Evolutionary conservation across 2,888 invertebrate species (phyloP).

Genomic region (Agrenia bidenticulata): DNA sequence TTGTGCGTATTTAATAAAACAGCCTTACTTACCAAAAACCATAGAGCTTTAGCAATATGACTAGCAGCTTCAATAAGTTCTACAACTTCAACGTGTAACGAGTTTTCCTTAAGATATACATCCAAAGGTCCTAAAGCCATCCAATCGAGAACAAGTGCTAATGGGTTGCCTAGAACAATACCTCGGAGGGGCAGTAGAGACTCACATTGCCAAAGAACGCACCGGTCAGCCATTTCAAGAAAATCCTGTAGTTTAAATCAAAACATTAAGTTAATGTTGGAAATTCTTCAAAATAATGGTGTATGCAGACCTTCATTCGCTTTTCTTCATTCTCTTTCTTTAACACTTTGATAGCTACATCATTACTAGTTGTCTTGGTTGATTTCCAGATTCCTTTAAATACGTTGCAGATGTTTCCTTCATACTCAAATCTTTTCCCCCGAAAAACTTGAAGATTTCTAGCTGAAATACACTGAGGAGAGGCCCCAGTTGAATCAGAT

Average conservation of each 20-base stretch:
- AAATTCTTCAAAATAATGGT: background rate
- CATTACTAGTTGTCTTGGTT: slow-evolving; percentile 71
- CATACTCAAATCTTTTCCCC: slow-evolving; percentile 59
- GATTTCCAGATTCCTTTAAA: slow-evolving; percentile 77
- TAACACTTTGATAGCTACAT: slow-evolving; percentile 77
- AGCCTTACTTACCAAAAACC: slow-evolving; percentile 69
- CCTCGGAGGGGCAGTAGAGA: slow-evolving; percentile 74
- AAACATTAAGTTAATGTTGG: background rate
- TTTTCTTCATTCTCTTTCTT: slow-evolving; percentile 64
- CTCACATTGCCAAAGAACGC: slow-evolving; percentile 75
- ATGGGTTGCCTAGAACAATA: slow-evolving; percentile 69
- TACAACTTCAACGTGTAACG: slow-evolving; percentile 56
- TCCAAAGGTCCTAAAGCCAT: slow-evolving; percentile 77
- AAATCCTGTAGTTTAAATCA: slow-evolving; percentile 59
- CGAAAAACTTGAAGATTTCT: slow-evolving; percentile 70
- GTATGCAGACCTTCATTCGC: background rate
- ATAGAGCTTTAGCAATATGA: slow-evolving; percentile 78
- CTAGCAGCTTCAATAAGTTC: slow-evolving; percentile 81
- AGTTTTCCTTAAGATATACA: slow-evolving; percentile 60
- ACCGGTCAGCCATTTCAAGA: slow-evolving; percentile 72
- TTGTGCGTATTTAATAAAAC: no score
- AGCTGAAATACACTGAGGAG: slow-evolving; percentile 68
- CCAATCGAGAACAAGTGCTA: slow-evolving; percentile 79
- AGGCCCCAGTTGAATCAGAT: slow-evolving; percentile 54
- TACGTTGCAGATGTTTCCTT: slow-evolving; percentile 63